Percentiles rank a stretch among this genome's conserved stretches.
phyloP scores from a whole-genome alignment of 2,797 vertebrate genomes.

The Aldrovandia affinis region DNA sequence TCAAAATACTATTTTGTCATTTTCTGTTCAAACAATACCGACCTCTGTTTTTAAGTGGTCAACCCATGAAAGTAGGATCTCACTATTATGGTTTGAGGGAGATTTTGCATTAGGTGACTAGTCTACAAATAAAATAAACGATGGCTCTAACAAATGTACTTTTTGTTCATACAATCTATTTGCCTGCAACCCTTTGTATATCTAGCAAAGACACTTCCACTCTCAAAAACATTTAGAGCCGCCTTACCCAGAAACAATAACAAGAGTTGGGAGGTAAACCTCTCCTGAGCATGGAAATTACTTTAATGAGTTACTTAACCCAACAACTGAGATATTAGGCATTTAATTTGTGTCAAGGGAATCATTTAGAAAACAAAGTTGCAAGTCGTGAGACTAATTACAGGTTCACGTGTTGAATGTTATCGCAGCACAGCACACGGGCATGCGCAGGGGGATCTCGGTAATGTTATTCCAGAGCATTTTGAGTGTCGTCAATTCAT shows the following conservation, averaged over 20 bases:
- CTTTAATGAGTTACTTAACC: neutral
- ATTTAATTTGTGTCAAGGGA: slow-evolving; percentile 1
- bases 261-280: neutral
- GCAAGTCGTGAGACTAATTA: slow-evolving; percentile 11
- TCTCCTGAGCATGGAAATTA: neutral
- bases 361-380: neutral
- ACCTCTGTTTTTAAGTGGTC: neutral
- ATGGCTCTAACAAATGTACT: too few species aligned
- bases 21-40: neutral
- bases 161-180: too few species aligned
- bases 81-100: neutral
- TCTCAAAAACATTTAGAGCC: neutral
- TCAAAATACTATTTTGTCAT: neutral
- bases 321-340: neutral
- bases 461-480: neutral
- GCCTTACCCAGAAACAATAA: neutral
- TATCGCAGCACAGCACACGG: slow-evolving; percentile 1
- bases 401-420: neutral
- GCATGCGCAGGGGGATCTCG: neutral
- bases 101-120: neutral
- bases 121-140: too few species aligned
- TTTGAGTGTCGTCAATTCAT: neutral
- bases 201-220: slow-evolving; percentile 1
- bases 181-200: too few species aligned
- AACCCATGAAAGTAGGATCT: neutral